Evolutionary conservation across 2,113 vertebrate species (phyloP).

Genomic region (Ophthalmolycus amberensis): DNA sequence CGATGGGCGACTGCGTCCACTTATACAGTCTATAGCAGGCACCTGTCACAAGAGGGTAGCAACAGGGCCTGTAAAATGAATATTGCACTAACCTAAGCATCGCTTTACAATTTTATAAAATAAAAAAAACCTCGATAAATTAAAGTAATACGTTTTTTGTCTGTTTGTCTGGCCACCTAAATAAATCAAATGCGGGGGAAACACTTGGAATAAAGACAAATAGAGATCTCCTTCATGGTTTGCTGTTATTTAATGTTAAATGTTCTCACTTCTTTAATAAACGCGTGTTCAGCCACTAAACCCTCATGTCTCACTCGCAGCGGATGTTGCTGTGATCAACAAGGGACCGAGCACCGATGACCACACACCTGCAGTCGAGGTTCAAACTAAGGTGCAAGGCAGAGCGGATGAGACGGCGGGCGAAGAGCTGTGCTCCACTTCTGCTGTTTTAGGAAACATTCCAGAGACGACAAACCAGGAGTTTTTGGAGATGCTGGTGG

Average conservation of each 20-base stretch:
- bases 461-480: slow-evolving; percentile 17
- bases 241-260: background rate
- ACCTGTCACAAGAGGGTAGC: background rate
- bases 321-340: background rate
- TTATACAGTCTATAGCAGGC: too few relatives aligned
- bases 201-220: background rate
- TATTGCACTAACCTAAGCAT: background rate
- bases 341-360: background rate
- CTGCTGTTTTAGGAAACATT: slow-evolving; percentile 85
- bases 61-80: background rate
- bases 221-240: too few relatives aligned
- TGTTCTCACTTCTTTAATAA: background rate
- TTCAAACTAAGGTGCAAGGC: background rate
- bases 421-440: slow-evolving; percentile 12
- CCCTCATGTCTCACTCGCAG: slow-evolving; percentile 27
- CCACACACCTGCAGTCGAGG: background rate
- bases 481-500: slow-evolving; percentile 85
- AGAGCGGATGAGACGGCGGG: slow-evolving; percentile 8
- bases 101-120: background rate
- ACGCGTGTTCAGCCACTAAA: background rate
- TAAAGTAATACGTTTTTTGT: too few relatives aligned
- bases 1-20: too few relatives aligned
- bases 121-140: background rate
- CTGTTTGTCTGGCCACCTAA: background rate
- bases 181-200: background rate